Percentiles rank a stretch among this genome's conserved stretches.
Conservation (phyloP, 2,888 invertebrate species). For the Tenthredo distinguenda region DNA sequence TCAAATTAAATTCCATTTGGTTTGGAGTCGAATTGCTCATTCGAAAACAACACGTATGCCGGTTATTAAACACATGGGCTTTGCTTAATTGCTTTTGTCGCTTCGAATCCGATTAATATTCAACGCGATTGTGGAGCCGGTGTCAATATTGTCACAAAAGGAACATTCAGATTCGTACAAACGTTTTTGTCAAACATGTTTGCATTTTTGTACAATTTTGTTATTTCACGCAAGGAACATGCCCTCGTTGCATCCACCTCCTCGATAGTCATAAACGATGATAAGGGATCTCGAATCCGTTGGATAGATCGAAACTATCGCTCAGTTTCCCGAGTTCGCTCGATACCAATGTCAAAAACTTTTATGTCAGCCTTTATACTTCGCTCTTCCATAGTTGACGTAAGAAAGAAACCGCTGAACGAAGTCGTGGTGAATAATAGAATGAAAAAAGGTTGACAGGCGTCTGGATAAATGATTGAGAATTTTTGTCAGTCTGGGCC, state of each 20-base stretch:
- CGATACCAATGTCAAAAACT: not conserved
- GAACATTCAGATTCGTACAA: not conserved
- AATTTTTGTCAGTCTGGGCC: not conserved
- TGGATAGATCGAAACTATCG: not conserved
- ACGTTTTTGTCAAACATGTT: not conserved
- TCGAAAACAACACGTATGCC: not conserved
- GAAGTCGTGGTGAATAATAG: not conserved
- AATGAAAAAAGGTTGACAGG: not conserved
- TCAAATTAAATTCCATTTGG: conserved; percentile 16
- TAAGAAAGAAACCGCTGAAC: not conserved
- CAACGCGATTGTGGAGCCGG: not conserved
- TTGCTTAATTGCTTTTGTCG: not conserved
- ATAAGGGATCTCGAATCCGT: too few relatives aligned
- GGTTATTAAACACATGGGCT: not conserved
- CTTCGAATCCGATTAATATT: not conserved
- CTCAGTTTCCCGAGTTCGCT: not conserved
- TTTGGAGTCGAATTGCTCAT: conserved; percentile 21
- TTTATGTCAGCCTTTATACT: not conserved
- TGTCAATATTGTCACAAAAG: not conserved
- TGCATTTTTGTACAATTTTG: not conserved
- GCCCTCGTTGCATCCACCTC: too few relatives aligned
- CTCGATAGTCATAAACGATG: too few relatives aligned
- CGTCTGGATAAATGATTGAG: conserved; percentile 28
- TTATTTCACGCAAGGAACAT: not conserved
- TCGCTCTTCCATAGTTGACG: not conserved